Evolutionary conservation across 2,797 vertebrate species (phyloP).

Genomic region (Anguilla marmorata): DNA sequence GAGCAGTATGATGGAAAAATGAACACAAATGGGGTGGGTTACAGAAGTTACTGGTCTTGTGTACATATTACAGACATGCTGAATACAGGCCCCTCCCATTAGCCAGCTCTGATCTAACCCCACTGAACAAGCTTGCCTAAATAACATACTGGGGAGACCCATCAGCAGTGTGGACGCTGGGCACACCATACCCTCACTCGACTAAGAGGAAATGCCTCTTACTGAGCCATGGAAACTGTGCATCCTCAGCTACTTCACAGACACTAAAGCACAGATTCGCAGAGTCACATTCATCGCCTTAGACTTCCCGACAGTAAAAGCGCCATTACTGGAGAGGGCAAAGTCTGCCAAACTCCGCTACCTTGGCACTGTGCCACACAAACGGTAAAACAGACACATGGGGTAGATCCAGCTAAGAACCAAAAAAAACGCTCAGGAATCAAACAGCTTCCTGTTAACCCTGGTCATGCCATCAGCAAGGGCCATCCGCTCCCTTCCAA

Average conservation of each 20-base stretch:
- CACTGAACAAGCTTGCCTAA: background rate
- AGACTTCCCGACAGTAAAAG: background rate
- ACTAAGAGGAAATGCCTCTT: background rate
- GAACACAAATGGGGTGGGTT: conserved; percentile 65
- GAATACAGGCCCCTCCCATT: conserved; percentile 21
- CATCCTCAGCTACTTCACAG: background rate
- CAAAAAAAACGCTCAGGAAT: background rate
- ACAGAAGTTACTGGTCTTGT: conserved; percentile 63
- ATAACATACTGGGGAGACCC: background rate
- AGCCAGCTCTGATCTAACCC: conserved; percentile 29
- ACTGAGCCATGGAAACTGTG: background rate
- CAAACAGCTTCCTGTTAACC: background rate
- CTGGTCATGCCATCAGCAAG: background rate
- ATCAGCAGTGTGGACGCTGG: background rate
- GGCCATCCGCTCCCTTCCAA: background rate
- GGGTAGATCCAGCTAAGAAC: background rate
- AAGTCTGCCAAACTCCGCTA: background rate
- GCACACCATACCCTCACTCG: background rate
- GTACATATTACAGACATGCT: conserved; percentile 59
- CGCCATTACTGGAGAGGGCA: background rate
- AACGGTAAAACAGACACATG: background rate
- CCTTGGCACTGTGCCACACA: background rate
- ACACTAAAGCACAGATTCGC: background rate
- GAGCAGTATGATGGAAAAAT: conserved; percentile 53
- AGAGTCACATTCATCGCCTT: background rate